phyloP scores from a whole-genome alignment of 1,140 invertebrate species.

The Rhyacophila brunnea region DNA sequence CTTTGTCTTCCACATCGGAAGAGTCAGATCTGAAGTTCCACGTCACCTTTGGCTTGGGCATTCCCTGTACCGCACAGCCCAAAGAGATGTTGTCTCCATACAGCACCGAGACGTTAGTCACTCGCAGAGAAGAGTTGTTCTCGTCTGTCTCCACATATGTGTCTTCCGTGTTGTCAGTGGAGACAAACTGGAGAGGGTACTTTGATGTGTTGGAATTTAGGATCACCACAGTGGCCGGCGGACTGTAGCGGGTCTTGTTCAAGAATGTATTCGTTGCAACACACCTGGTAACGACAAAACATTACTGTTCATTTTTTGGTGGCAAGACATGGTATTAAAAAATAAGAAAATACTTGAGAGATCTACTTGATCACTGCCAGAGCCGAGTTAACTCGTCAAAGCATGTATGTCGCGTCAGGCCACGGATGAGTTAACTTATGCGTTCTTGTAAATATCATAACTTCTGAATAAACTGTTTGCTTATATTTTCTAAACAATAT shows the following conservation, averaged over 20 bases:
- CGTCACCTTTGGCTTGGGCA: slow-evolving; percentile 32
- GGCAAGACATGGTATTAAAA: neutral
- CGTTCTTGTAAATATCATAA: too few relatives aligned
- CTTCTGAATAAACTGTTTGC: too few relatives aligned
- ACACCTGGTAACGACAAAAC: slow-evolving; percentile 39
- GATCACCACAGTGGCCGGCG: slow-evolving; percentile 3
- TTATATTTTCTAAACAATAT: too few relatives aligned
- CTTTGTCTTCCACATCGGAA: slow-evolving; percentile 13
- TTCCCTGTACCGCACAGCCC: slow-evolving; percentile 26
- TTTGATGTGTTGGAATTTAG: neutral
- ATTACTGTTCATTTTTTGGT: neutral
- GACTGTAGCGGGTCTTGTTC: slow-evolving; percentile 36
- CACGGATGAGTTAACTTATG: too few relatives aligned
- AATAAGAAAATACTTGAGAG: slow-evolving; percentile 5
- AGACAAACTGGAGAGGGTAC: slow-evolving; percentile 22
- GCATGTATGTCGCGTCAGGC: too few relatives aligned
- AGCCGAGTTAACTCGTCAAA: too few relatives aligned
- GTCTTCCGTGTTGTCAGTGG: slow-evolving; percentile 9
- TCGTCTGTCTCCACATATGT: neutral
- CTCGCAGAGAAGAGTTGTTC: neutral
- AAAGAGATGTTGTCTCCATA: slow-evolving; percentile 22
- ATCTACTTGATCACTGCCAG: too few relatives aligned
- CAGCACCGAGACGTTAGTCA: slow-evolving; percentile 2
- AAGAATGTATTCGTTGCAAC: slow-evolving; percentile 41
- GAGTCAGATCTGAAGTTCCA: slow-evolving; percentile 29